phyloP scores from a whole-genome alignment of 2,113 vertebrate species.

The Phocoena phocoena region DNA sequence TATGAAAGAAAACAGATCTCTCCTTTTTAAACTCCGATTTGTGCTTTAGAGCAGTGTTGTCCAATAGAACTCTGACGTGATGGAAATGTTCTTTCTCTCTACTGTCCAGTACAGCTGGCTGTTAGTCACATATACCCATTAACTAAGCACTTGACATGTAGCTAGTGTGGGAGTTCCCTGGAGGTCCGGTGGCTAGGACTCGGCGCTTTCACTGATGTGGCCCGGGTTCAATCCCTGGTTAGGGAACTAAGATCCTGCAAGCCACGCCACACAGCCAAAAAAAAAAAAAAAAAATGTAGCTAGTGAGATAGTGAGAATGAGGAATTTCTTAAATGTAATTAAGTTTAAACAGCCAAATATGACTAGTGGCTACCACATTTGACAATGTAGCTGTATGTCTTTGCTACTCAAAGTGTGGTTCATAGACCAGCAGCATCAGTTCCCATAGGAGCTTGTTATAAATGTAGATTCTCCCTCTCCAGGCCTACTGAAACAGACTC shows the following conservation, averaged over 20 bases:
- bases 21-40: not conserved
- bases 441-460: not conserved
- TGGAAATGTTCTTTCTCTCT: not conserved
- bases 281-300: not conserved
- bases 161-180: not conserved
- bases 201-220: not conserved
- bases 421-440: not conserved
- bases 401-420: not conserved
- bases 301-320: not conserved
- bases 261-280: not conserved
- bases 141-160: not conserved
- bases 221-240: not conserved
- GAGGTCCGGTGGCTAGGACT: not conserved
- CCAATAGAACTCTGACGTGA: not conserved
- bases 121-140: not conserved
- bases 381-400: not conserved
- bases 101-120: not conserved
- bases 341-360: not conserved
- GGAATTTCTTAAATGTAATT: not conserved
- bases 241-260: not conserved
- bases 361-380: not conserved
- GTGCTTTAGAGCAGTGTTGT: not conserved
- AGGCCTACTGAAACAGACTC: not conserved
- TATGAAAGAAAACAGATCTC: not conserved
- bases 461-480: not conserved